Conservation (phyloP, 2,888 invertebrate genomes). For the Sclerodermus sp. region DNA sequence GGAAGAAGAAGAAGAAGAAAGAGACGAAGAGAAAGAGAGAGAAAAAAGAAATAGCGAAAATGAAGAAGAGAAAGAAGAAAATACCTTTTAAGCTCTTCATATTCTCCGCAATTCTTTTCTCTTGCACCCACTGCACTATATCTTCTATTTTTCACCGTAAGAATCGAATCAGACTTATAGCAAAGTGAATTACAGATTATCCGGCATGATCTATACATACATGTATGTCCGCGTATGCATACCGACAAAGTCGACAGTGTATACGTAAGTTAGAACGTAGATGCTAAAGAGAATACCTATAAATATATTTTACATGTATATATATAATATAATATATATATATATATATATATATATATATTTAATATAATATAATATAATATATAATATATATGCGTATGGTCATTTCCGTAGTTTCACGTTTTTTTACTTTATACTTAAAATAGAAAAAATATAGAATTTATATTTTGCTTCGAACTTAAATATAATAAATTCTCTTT, state of each 20-base stretch:
- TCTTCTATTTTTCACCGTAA: slow-evolving; percentile 7
- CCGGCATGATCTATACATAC: slow-evolving; percentile 40
- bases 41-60: too few relatives aligned
- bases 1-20: too few relatives aligned
- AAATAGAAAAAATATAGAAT: slow-evolving; percentile 58
- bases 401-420: slow-evolving; percentile 34
- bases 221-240: slow-evolving; percentile 16
- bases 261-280: slow-evolving; percentile 43
- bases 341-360: slow-evolving; percentile 23
- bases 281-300: slow-evolving; percentile 52
- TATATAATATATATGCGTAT: slow-evolving; percentile 28
- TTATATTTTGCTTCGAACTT: slow-evolving; percentile 53
- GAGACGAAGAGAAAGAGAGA: too few relatives aligned
- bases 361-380: slow-evolving; percentile 27
- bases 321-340: slow-evolving; percentile 26
- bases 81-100: too few relatives aligned
- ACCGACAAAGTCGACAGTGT: slow-evolving; percentile 13
- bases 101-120: too few relatives aligned
- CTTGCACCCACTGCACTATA: background rate
- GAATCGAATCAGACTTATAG: slow-evolving; percentile 44
- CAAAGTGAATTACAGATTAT: slow-evolving; percentile 47
- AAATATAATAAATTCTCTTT: slow-evolving; percentile 52
- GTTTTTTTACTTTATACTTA: slow-evolving; percentile 46
- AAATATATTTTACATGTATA: slow-evolving; percentile 45
- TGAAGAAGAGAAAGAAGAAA: too few relatives aligned